Evolutionary conservation across 2,797 vertebrate species (phyloP).

Genomic region (Babyrousa celebensis): DNA sequence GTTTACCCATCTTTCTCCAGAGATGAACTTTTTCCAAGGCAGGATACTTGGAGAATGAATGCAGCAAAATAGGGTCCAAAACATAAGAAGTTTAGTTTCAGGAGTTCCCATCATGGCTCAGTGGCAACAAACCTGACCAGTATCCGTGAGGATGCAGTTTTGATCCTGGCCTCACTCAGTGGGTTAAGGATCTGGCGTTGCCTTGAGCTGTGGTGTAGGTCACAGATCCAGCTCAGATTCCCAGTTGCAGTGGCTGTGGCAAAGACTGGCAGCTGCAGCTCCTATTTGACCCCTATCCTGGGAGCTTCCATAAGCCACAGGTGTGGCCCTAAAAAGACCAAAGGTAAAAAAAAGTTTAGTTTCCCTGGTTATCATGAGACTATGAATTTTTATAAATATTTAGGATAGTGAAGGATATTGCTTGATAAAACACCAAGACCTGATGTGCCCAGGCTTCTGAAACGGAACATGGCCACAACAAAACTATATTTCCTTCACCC

Average conservation of each 20-base stretch:
- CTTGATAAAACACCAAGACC: background rate
- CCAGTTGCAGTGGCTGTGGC: too few species aligned
- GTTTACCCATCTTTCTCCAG: background rate
- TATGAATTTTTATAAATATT: background rate
- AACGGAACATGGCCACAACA: background rate
- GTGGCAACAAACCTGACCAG: too few species aligned
- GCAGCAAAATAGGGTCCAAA: background rate
- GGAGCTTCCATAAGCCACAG: too few species aligned
- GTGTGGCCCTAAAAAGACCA: background rate
- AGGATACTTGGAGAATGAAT: background rate
- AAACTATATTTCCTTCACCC: background rate
- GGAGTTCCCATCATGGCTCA: too few species aligned
- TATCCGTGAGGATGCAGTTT: too few species aligned
- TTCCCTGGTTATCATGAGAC: background rate
- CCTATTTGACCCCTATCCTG: too few species aligned
- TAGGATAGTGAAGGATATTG: background rate
- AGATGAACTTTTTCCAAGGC: background rate
- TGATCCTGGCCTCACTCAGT: too few species aligned
- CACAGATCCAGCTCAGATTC: too few species aligned
- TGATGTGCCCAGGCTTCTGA: background rate
- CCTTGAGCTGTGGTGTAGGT: too few species aligned
- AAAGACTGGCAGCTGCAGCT: too few species aligned
- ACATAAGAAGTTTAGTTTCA: background rate
- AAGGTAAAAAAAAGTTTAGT: background rate
- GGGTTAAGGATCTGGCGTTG: too few species aligned